Conservation (phyloP, 2,888 invertebrate species). For the Meiosimyza platycephala region DNA sequence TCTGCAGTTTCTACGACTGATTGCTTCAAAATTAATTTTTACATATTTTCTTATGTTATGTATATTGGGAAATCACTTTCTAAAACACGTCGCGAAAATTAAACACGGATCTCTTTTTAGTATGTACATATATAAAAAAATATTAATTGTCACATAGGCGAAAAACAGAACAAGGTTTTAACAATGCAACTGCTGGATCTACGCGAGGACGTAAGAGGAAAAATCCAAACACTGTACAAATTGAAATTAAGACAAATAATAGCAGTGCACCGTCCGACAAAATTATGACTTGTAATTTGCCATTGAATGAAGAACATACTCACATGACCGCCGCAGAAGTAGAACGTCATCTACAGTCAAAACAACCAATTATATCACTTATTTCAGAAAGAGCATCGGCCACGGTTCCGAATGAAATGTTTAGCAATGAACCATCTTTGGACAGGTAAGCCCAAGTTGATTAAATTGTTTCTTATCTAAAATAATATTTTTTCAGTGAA, state of each 20-base stretch:
- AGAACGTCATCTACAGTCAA: constrained; percentile 87
- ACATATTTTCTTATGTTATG: too few species aligned
- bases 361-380: constrained; percentile 80
- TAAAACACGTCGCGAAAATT: neutral
- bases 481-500: constrained; percentile 71
- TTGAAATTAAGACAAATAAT: neutral
- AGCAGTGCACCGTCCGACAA: neutral
- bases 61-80: too few species aligned
- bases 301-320: constrained; percentile 69
- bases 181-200: constrained; percentile 28
- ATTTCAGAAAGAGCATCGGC: constrained; percentile 88
- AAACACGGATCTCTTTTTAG: neutral
- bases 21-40: too few species aligned
- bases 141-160: neutral
- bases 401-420: constrained; percentile 93
- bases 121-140: neutral
- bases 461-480: constrained; percentile 18
- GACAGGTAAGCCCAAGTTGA: constrained; percentile 73
- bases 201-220: constrained; percentile 17
- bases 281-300: neutral
- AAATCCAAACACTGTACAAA: neutral
- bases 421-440: constrained; percentile 91
- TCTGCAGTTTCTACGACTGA: too few species aligned
- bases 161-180: constrained; percentile 33
- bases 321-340: constrained; percentile 94